Base-by-base conservation (phyloP, 1,140 invertebrate genomes). In the Cotesia chilonis region DNA sequence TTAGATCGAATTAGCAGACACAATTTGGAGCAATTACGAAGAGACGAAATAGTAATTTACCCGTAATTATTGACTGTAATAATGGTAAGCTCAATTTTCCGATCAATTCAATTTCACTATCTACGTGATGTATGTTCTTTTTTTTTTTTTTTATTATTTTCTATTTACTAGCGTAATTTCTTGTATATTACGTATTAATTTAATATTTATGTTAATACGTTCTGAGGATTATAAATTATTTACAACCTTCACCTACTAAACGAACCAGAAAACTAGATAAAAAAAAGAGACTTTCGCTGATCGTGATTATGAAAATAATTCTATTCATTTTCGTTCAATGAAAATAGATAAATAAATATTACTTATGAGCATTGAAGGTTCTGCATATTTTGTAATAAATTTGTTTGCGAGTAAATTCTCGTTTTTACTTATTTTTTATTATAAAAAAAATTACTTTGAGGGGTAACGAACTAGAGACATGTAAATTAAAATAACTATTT, bases 211-310 rank as follows among this genome's bases (percentile, higher is more conserved):
- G 4, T 12, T 28, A 28, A 28, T 28, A 28, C 28, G 28, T 28
- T 28, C 28, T 28, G 28, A 28, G 28, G 28, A 28, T 28, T 28
- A 28, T 28, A 3, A 28, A 36, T 65, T 65, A 65, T n/a, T 3
- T 4, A 47, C 63, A 65, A 65, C 63, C 63, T 65, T 65, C 63
- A 65, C 37, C 36, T 47, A 41, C 38, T 65, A 10, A 65, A 7
- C 28, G 36, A 61, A 35, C 1, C 28, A n/a, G 28, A 28, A 28
- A 28, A 28, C 28, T 28, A 28, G 28, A 28, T 28, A 35, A 36
- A 36, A 20, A 9, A 20, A 9, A 36, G n/a, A 61, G 1, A n/a
- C 59, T 61, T 61, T 28, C 59, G 59, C 55, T 57, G 55, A 57
- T 57, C 10, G 12, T 51, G 12, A 9, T 7, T 9, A 51, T 7